A percentile compares a stretch with the other conserved stretches of the same genome.
Conservation (phyloP, 2,888 invertebrate genomes). For the Drosophila kokeensis region DNA sequence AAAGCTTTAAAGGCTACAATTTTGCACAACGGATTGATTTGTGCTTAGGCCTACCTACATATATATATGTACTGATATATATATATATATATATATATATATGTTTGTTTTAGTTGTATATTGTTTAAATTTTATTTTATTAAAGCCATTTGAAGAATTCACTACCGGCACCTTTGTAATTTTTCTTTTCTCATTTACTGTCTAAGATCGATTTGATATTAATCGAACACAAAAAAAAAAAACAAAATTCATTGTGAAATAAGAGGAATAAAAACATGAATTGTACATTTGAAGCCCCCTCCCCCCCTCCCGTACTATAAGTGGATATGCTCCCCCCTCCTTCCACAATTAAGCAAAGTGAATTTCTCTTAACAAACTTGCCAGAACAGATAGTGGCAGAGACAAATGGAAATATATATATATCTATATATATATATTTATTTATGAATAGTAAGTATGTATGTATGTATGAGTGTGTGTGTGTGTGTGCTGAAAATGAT, state of each 20-base stretch:
- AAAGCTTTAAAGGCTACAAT: slow-evolving; percentile 39
- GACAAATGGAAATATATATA: slow-evolving; percentile 5
- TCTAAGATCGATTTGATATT: neutral
- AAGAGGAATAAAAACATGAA: neutral
- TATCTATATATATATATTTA: neutral
- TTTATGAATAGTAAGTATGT: slow-evolving; percentile 13
- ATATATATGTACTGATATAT: neutral
- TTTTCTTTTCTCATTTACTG: slow-evolving; percentile 20
- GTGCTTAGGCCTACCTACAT: slow-evolving; percentile 40
- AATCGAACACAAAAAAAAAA: slow-evolving; percentile 6
- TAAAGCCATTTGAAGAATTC: slow-evolving; percentile 82
- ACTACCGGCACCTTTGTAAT: slow-evolving; percentile 75
- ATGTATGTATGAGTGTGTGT: slow-evolving; percentile 1
- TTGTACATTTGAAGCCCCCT: neutral
- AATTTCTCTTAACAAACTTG: slow-evolving; percentile 5
- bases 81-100: neutral
- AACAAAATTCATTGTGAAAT: slow-evolving; percentile 12
- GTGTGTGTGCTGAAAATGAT: slow-evolving; percentile 9
- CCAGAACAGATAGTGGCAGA: slow-evolving; percentile 2
- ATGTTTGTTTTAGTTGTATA: slow-evolving; percentile 19
- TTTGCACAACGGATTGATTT: slow-evolving; percentile 49
- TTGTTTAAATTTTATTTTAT: slow-evolving; percentile 68
- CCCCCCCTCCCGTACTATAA: neutral
- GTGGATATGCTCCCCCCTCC: neutral
- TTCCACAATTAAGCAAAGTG: neutral